Base-by-base conservation (phyloP, 2,113 vertebrate genomes). In the Ailuropoda melanoleuca region DNA sequence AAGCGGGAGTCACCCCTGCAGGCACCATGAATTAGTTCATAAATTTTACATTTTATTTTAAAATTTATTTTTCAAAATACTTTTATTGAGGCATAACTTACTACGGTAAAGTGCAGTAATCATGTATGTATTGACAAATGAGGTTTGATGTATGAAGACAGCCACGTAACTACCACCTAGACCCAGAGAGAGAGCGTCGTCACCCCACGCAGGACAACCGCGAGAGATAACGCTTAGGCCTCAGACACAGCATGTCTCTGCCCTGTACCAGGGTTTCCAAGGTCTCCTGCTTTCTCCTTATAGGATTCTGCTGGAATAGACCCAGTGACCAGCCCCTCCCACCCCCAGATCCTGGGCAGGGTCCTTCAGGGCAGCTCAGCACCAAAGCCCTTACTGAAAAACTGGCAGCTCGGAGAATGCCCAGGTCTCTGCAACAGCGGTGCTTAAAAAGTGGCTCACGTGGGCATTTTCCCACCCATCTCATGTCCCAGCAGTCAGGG, bases 31-130 rank as follows among this genome's bases (percentile, higher is more conserved):
- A 48, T 75, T n/a, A 4, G 43, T 48, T 31, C 26, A 29, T 66
- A 21, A 68, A 37, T 78, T 50, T n/a, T 34, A 78, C 31, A 78
- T 78, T 78, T 50, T 77, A 77, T 77, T 77, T 78, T 34, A 78
- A n/a, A 12, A 92, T 82, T 68, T 53, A 48, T 43, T 84, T 84
- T 90, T 56, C 9, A 9, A 90, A 88, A 85, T 21, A 74, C 24
- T 34, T 92, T 68, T 80, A 29, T 10, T 80, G 50, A 56, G 43
- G 26, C 21, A 7, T 46, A 64, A 55, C n/a, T 66, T 56, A 60
- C 13, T 29, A 4, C 15, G 4, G 23, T 9, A 60, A n/a, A 58
- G 17, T 24, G 21, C 8, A 5, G 31, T 15, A 10, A 29, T 64
- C 91, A 62, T 18, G 3, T 39, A 56, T 23, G 18, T 6, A 8